phyloP scores from a whole-genome alignment of 2,888 invertebrate genomes.

The Eulithis testata region DNA sequence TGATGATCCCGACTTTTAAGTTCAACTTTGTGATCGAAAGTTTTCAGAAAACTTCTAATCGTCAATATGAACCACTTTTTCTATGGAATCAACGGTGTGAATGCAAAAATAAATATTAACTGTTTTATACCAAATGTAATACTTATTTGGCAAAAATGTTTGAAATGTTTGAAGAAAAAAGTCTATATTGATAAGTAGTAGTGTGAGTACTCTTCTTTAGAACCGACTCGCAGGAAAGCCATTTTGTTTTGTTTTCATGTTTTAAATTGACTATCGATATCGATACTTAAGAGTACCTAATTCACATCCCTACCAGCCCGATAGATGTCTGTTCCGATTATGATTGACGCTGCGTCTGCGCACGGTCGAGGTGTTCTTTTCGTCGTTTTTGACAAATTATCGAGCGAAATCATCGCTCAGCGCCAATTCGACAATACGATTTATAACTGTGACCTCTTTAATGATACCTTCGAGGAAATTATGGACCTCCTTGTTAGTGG shows the following conservation, averaged over 20 bases:
- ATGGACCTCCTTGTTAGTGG: constrained; percentile 5
- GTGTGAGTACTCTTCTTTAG: too few species aligned
- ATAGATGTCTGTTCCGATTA: constrained; percentile 38
- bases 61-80: too few species aligned
- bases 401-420: constrained; percentile 41
- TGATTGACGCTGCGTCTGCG: constrained; percentile 65
- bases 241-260: not conserved
- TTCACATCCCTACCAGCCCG: constrained; percentile 30
- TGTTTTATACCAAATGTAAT: too few species aligned
- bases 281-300: not conserved
- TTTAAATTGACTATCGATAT: constrained; percentile 1
- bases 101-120: too few species aligned
- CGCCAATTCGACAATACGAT: constrained; percentile 52
- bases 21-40: too few species aligned
- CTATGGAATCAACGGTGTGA: too few species aligned
- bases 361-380: constrained; percentile 52
- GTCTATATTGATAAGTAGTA: too few species aligned
- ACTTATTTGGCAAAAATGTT: too few species aligned
- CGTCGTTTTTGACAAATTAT: constrained; percentile 53
- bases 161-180: too few species aligned
- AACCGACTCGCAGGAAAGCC: too few species aligned
- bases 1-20: too few species aligned
- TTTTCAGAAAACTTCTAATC: too few species aligned
- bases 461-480: constrained; percentile 51
- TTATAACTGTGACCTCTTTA: constrained; percentile 58